Percentiles rank a stretch among this genome's conserved stretches.
These are phyloP conservation scores for Propithecus perrieri DNA, from an alignment of 2,797 vertebrate genomes.

Conservation along the genomic window DNA sequence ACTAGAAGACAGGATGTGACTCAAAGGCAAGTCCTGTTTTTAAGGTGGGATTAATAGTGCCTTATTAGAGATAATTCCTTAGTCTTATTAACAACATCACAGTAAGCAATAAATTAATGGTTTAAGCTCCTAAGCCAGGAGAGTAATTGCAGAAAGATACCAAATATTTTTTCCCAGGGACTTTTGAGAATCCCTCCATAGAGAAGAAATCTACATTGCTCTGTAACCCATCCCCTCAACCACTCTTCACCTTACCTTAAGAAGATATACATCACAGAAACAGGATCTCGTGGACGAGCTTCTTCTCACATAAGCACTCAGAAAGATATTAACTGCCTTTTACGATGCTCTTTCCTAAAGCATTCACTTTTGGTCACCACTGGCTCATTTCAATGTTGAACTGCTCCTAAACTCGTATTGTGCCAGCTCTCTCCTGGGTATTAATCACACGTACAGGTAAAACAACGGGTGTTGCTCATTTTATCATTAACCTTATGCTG, in stretches of 20 bases:
- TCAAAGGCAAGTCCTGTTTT: neutral
- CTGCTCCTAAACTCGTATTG: neutral
- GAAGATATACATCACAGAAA: neutral
- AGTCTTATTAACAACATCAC: neutral
- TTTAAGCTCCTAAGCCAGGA: neutral
- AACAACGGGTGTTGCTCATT: neutral
- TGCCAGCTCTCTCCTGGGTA: neutral
- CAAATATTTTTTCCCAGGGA: neutral
- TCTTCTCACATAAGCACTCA: neutral
- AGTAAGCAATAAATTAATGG: neutral
- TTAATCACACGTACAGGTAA: neutral
- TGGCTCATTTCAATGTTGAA: neutral
- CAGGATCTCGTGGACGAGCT: neutral
- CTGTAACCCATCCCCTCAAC: neutral
- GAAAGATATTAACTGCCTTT: neutral
- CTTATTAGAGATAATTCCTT: neutral
- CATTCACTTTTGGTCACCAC: neutral
- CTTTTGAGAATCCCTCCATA: neutral
- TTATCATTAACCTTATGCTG: neutral
- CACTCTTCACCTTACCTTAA: neutral
- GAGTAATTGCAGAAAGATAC: neutral
- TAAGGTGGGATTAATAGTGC: neutral
- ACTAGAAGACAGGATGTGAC: neutral
- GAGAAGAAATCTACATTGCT: neutral
- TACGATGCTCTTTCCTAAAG: neutral